Evolutionary conservation across 1,140 invertebrate species (phyloP).

Genomic region (Achroia grisella): DNA sequence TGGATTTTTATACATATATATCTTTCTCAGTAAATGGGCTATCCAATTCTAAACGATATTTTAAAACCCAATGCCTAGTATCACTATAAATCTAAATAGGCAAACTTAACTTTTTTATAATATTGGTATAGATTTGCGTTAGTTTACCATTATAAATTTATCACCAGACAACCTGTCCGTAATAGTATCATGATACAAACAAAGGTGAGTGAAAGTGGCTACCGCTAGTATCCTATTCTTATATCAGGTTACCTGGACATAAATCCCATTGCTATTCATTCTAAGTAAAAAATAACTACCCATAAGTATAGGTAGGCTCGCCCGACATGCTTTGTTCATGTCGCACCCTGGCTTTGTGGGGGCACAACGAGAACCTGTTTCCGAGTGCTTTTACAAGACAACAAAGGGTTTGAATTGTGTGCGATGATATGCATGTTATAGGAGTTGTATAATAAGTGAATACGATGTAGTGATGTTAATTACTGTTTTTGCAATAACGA

Average conservation of each 20-base stretch:
- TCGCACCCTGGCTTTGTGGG: slow-evolving; percentile 28
- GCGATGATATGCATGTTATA: slow-evolving; percentile 12
- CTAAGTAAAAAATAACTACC: slow-evolving; percentile 29
- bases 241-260: slow-evolving; percentile 41
- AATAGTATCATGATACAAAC: slow-evolving; percentile 22
- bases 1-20: too few species aligned
- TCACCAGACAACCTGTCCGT: slow-evolving; percentile 2
- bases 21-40: too few species aligned
- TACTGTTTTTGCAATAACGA: neutral
- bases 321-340: slow-evolving; percentile 33
- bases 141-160: too few species aligned
- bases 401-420: slow-evolving; percentile 31
- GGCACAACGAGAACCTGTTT: slow-evolving; percentile 37
- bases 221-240: slow-evolving; percentile 20
- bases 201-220: slow-evolving; percentile 15
- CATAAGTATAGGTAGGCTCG: slow-evolving; percentile 13
- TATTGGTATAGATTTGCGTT: too few species aligned
- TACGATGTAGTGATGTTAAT: neutral
- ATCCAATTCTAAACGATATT: too few species aligned
- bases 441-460: slow-evolving; percentile 5
- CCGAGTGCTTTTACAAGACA: slow-evolving; percentile 36
- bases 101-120: too few species aligned
- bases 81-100: too few species aligned
- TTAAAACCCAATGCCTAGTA: too few species aligned
- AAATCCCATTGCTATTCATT: slow-evolving; percentile 38